Evolutionary conservation across 2,797 vertebrate genomes (phyloP).

Genomic region (Oophaga sylvatica): DNA sequence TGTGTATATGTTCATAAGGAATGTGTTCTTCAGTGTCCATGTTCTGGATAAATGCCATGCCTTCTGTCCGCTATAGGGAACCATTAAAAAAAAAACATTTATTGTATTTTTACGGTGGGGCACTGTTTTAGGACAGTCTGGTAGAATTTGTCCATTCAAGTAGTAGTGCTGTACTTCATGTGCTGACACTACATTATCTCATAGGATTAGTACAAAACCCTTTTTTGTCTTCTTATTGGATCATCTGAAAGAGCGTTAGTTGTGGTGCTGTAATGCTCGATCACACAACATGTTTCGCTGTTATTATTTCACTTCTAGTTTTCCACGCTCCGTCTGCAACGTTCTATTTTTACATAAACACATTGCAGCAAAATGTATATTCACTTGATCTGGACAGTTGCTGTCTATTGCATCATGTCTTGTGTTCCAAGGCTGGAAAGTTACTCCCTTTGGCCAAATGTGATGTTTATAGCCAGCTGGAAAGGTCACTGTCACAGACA

Average conservation of each 20-base stretch:
- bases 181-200: not conserved
- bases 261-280: not conserved
- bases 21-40: no score
- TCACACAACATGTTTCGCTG: not conserved
- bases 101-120: no score
- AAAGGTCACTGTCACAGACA: constrained; percentile 55
- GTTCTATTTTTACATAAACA: not conserved
- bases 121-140: no score
- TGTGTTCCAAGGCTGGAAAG: constrained; percentile 42
- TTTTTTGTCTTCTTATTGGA: not conserved
- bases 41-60: no score
- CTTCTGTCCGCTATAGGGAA: no score
- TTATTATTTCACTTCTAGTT: not conserved
- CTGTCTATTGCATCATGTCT: constrained; percentile 35
- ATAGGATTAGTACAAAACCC: not conserved
- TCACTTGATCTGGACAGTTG: constrained; percentile 9
- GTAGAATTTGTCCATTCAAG: no score
- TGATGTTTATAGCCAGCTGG: constrained; percentile 28
- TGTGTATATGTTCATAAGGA: no score
- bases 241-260: not conserved
- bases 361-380: not conserved
- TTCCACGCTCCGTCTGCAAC: not conserved
- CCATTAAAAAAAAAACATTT: no score
- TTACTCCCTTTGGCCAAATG: constrained; percentile 48
- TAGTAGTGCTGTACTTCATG: not conserved